Evolutionary conservation across 2,888 invertebrate species (phyloP), one percentile per base, ranked within the genome.

Genomic region (Aspidiotus rigidus): DNA sequence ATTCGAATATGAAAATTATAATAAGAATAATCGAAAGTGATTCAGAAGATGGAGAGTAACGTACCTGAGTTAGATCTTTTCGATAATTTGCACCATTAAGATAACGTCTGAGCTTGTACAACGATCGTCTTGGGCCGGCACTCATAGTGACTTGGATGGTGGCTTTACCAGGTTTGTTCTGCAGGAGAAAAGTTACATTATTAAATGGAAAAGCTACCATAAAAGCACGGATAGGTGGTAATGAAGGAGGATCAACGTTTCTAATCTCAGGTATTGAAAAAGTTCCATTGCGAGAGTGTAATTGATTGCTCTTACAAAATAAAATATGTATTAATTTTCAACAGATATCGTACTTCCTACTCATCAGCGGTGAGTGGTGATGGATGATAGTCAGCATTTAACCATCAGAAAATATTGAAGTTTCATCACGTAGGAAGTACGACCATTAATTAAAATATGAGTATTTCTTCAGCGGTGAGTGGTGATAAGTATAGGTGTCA

Each of bases 81-180:
- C 95, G 87, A 83, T 96, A 96, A 76, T 86, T 86, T 80, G 88
- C 89, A 72, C 86, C 86, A 74, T 84, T 84, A 75, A 96, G 79
- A 75, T 92, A 81, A 75, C 86, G 87, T 79, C 89, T 88, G 77
- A 96, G 83, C 77, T 93, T 91, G 78, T 84, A 86, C 73, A 96
- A 83, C 1, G 95, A 90, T 75, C 92, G 83, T 74, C 95, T 85
- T 53, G 93, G 88, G 74, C 93, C 94, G 75, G 89, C 85, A 80
- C 93, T 94, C 85, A 95, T 88, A 71, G 87, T 88, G 66, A 88
- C 86, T 75, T 85, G 85, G 7, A 88, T 86, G 17, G 84, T 80
- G 76, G 84, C 85, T 80, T 90, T 89, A 13, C 83, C 86, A 66
- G 95, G 95, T 77, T 90, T 90, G 77, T 87, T 85, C 77, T 84